Percentiles rank a stretch among this genome's conserved stretches.
These are phyloP conservation scores for Actenoides lindsayi DNA, from an alignment of 2,113 vertebrate species.

Conservation along the genomic window DNA sequence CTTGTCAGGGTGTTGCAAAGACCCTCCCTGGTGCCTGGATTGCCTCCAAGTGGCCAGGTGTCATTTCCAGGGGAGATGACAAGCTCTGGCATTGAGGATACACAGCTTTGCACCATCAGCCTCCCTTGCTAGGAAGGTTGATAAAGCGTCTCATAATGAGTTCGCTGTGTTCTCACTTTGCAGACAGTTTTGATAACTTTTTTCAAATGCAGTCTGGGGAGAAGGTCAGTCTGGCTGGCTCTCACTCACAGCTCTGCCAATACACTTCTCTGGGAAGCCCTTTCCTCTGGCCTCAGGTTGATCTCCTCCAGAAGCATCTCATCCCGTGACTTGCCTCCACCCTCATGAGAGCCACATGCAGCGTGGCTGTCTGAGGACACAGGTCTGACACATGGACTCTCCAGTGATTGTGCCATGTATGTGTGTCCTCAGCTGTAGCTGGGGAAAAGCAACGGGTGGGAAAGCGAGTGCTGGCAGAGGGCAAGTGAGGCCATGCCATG, in stretches of 20 bases:
- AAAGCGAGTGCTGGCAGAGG: too few relatives aligned
- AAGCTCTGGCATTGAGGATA: neutral
- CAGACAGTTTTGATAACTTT: neutral
- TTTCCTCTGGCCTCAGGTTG: neutral
- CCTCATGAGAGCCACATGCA: neutral
- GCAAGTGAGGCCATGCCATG: rapidly evolving
- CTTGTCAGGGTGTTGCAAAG: rapidly evolving
- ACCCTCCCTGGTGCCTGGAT: neutral
- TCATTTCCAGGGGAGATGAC: neutral
- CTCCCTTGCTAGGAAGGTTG: neutral
- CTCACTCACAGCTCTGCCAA: neutral
- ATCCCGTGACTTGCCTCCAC: neutral
- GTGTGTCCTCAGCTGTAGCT: neutral
- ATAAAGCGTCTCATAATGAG: neutral
- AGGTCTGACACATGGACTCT: neutral
- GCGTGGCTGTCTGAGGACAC: rapidly evolving
- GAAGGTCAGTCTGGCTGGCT: neutral
- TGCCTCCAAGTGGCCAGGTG: neutral
- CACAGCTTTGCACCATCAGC: rapidly evolving
- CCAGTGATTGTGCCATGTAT: rapidly evolving
- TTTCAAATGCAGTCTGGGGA: neutral
- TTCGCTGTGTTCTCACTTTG: rapidly evolving
- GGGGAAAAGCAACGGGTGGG: neutral
- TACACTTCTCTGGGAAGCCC: neutral
- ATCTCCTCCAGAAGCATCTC: neutral